phyloP scores from a whole-genome alignment of 2,888 invertebrate species.

The Thymelicus sylvestris region DNA sequence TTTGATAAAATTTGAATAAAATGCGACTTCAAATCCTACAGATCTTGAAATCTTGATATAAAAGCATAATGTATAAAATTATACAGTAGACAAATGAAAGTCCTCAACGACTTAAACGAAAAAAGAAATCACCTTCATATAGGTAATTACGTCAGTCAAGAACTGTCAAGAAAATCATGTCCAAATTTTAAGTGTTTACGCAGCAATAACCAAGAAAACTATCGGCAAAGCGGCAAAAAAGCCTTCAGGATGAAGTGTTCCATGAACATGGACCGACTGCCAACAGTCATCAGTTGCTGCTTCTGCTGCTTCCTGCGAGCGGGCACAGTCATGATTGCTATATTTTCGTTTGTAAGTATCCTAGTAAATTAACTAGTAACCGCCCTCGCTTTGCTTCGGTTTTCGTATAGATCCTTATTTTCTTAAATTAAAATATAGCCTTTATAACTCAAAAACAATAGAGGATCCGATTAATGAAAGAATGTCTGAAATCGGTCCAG shows the following conservation, averaged over 20 bases:
- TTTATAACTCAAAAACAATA: too few species aligned
- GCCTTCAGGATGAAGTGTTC: constrained; percentile 50
- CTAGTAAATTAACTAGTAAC: too few species aligned
- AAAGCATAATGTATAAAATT: too few species aligned
- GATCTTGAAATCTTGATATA: too few species aligned
- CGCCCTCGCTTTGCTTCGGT: too few species aligned
- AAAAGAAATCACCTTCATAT: neutral
- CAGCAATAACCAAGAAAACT: neutral
- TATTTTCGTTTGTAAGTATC: constrained; percentile 66
- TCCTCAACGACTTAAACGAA: neutral
- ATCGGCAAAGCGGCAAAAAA: constrained; percentile 22
- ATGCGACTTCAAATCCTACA: too few species aligned
- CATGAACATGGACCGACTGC: constrained; percentile 58
- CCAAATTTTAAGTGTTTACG: constrained; percentile 9
- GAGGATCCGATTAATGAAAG: too few species aligned
- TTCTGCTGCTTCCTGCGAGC: constrained; percentile 72
- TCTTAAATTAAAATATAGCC: too few species aligned
- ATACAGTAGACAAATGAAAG: neutral
- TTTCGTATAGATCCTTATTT: too few species aligned
- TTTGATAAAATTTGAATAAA: too few species aligned
- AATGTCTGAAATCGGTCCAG: too few species aligned
- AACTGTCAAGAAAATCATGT: constrained; percentile 9
- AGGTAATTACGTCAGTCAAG: constrained; percentile 15
- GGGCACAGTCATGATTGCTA: constrained; percentile 66
- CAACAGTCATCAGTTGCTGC: constrained; percentile 73